Base-by-base conservation (phyloP, 2,888 invertebrate genomes). In the Leucophenga montana region DNA sequence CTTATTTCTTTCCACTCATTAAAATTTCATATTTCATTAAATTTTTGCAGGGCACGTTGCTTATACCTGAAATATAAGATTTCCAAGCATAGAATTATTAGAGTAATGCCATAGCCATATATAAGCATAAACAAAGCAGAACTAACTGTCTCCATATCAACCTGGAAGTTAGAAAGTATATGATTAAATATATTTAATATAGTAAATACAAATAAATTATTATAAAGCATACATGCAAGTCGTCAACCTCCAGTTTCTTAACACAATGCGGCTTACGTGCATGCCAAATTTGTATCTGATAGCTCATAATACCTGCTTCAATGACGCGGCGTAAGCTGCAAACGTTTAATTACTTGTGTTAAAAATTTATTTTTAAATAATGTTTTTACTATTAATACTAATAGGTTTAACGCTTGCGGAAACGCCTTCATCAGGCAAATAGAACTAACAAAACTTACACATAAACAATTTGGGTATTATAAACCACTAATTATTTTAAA, bases 201-300 rank as follows among this genome's bases (percentile, higher is more conserved):
- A 64, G 68, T 61, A 46, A 33, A 18, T 44, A 31, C 4, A 44
- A 62, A n/a, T 13, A 53, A 27, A 0, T 13, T 0, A 0, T 0
- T 8, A 46, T 8, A 6, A 22, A 66, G 84, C 85, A 80, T 73
- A 88, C 88, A 73, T 80, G 80, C 69, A 88, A 83, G 78, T 89
- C 88, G 22, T 85, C 83, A 48, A 87, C 82, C 68, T 87, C 87
- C 27, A 88, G 81, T 74, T 86, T 83, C 76, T 86, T 87, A 1
- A 91, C 90, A 79, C 93, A 93, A 0, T 88, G 87, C 0, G 93
- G 93, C 78, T 90, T 91, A 0, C 89, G 87, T 31, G 90, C 91
- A 80, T 92, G 91, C 92, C 92, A 92, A 66, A 90, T 80, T 18
- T 90, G 89, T 72, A 90, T 88, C 65, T 92, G 89, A 66, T 92